phyloP scores from a whole-genome alignment of 1,140 invertebrate genomes.

The Listronotus oregonensis region DNA sequence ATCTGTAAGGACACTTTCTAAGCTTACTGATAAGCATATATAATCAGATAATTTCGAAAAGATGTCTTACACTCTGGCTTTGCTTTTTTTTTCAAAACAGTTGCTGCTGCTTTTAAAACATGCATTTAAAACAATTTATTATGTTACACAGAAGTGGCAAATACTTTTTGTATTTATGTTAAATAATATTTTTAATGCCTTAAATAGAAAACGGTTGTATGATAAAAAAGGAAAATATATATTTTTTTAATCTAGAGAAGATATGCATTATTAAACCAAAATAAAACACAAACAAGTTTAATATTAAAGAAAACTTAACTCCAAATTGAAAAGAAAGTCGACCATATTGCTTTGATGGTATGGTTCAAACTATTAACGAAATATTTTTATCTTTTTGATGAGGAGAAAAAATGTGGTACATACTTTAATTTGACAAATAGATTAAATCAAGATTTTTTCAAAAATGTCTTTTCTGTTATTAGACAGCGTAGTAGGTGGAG shows the following conservation, averaged over 20 bases:
- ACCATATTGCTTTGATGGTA: conserved; percentile 31
- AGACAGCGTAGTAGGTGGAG: too few relatives aligned
- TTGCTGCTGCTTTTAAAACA: conserved; percentile 39
- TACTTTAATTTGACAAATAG: too few relatives aligned
- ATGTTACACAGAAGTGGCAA: too few relatives aligned
- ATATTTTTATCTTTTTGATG: conserved; percentile 23
- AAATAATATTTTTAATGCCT: conserved; percentile 11
- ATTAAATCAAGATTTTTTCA: too few relatives aligned
- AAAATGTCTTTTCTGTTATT: too few relatives aligned
- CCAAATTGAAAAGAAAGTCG: background rate
- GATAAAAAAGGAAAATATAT: conserved; percentile 19
- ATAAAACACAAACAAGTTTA: background rate
- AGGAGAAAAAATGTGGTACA: conserved; percentile 13
- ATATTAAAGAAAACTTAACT: conserved; percentile 2
- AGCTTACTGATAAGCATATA: conserved; percentile 32
- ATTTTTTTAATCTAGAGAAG: background rate
- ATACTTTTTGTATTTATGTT: conserved; percentile 43
- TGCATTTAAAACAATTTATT: conserved; percentile 33
- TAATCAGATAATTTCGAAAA: too few relatives aligned
- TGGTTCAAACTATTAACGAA: conserved; percentile 34
- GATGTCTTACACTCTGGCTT: conserved; percentile 35
- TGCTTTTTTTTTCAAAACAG: conserved; percentile 40
- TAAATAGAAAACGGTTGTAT: conserved; percentile 6
- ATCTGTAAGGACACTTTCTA: conserved; percentile 28
- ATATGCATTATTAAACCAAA: background rate